phyloP scores from a whole-genome alignment of 2,797 vertebrate species.

The Malacoctenus gilli region DNA sequence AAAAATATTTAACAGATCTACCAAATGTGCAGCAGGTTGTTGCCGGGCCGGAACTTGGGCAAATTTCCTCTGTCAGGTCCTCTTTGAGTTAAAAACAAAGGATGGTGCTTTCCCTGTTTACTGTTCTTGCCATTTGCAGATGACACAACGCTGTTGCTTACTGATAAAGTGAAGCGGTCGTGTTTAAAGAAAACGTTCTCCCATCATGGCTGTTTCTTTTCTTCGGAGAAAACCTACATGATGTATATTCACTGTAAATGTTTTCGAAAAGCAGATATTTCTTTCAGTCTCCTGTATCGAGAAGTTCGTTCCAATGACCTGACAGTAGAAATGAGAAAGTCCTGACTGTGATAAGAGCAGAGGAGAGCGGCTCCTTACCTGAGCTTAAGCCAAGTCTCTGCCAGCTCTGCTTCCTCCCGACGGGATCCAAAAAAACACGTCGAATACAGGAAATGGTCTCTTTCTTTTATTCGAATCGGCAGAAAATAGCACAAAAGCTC shows the following conservation, averaged over 20 bases:
- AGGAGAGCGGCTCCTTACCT: slow-evolving; percentile 33
- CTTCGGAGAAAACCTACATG: no score
- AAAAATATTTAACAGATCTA: slow-evolving; percentile 70
- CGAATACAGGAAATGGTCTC: neutral
- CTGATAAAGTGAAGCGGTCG: slow-evolving; percentile 18
- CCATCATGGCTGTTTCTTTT: no score
- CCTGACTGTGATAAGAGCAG: no score
- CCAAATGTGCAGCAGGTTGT: slow-evolving; percentile 68
- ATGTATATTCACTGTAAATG: no score
- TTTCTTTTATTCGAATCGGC: neutral
- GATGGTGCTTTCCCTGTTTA: slow-evolving; percentile 46
- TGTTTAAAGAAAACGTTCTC: neutral
- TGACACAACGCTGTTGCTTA: slow-evolving; percentile 47
- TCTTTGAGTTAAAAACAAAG: slow-evolving; percentile 28
- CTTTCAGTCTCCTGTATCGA: no score
- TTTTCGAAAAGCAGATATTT: no score
- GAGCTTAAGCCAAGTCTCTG: slow-evolving; percentile 41
- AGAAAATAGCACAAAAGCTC: slow-evolving; percentile 28
- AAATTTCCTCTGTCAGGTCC: slow-evolving; percentile 55
- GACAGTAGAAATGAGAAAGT: no score
- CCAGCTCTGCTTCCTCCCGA: slow-evolving; percentile 20
- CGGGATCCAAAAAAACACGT: neutral
- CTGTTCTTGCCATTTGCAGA: slow-evolving; percentile 44
- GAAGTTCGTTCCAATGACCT: no score
- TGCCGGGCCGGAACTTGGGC: slow-evolving; percentile 55